phyloP scores from a whole-genome alignment of 2,888 invertebrate genomes.

The Microctonus hyperodae region DNA sequence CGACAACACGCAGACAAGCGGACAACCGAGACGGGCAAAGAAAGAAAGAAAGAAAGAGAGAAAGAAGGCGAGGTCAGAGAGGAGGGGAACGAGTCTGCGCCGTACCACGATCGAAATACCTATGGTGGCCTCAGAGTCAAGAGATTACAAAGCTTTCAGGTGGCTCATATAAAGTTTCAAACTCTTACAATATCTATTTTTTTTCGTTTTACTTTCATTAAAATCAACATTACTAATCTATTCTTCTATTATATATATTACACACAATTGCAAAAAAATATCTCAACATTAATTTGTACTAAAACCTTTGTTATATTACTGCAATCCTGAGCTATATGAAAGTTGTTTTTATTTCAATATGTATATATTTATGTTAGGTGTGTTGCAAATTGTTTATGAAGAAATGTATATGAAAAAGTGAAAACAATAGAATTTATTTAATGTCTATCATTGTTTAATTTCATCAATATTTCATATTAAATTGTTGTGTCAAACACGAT shows the following conservation, averaged over 20 bases:
- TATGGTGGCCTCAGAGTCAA: constrained; percentile 32
- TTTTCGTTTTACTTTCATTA: neutral
- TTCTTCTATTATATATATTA: neutral
- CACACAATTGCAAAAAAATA: too few relatives aligned
- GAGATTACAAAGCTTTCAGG: constrained; percentile 39
- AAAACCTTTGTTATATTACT: too few relatives aligned
- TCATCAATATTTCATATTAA: too few relatives aligned
- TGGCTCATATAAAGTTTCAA: constrained; percentile 40
- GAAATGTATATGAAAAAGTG: too few relatives aligned
- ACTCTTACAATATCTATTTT: constrained; percentile 6
- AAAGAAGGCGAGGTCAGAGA: constrained; percentile 39
- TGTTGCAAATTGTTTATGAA: too few relatives aligned
- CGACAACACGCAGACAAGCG: neutral
- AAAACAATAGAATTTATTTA: too few relatives aligned
- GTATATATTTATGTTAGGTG: too few relatives aligned
- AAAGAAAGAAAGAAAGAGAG: constrained; percentile 20
- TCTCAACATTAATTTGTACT: too few relatives aligned
- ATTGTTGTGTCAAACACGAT: too few relatives aligned
- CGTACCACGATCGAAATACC: constrained; percentile 52
- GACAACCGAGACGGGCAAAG: constrained; percentile 3
- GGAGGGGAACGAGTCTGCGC: constrained; percentile 58
- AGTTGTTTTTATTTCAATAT: too few relatives aligned
- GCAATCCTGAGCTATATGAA: too few relatives aligned
- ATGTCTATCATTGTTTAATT: too few relatives aligned
- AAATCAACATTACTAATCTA: neutral